A percentile compares a stretch with the other conserved stretches of the same genome.
Conservation (phyloP, 2,888 invertebrate genomes). For the Caenorhabditis wallacei region DNA sequence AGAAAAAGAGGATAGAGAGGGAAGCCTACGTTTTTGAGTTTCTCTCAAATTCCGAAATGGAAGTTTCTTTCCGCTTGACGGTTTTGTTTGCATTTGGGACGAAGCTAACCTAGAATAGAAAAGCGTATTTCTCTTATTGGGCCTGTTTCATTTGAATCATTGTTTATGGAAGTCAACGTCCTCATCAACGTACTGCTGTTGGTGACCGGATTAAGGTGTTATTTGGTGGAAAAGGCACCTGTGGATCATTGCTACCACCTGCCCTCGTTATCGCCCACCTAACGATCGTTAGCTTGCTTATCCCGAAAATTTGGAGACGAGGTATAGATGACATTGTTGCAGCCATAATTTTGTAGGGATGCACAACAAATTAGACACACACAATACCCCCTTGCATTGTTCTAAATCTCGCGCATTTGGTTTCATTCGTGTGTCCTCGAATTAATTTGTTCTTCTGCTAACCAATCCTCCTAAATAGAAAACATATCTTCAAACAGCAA, state of each 20-base stretch:
- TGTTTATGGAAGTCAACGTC: slow-evolving; percentile 51
- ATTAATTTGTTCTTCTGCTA: slow-evolving; percentile 55
- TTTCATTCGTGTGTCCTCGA: slow-evolving; percentile 50
- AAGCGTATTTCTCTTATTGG: slow-evolving; percentile 3
- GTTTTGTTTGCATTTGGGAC: slow-evolving; percentile 62
- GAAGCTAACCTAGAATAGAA: slow-evolving; percentile 55
- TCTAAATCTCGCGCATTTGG: slow-evolving; percentile 59
- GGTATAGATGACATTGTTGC: slow-evolving; percentile 61
- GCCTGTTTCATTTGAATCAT: slow-evolving; percentile 34
- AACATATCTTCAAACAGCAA: neutral
- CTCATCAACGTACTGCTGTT: slow-evolving; percentile 40
- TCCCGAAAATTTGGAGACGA: slow-evolving; percentile 12
- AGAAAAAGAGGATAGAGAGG: slow-evolving; percentile 9
- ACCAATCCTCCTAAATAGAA: slow-evolving; percentile 17
- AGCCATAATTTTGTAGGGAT: slow-evolving; percentile 50
- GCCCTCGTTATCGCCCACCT: slow-evolving; percentile 56
- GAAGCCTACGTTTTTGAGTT: slow-evolving; percentile 58
- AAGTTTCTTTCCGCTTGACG: slow-evolving; percentile 65
- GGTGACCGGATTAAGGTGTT: slow-evolving; percentile 60
- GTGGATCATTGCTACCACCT: slow-evolving; percentile 59
- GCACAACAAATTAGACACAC: slow-evolving; percentile 57
- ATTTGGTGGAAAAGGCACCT: slow-evolving; percentile 56
- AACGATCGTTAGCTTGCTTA: slow-evolving; percentile 36
- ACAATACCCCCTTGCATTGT: slow-evolving; percentile 59
- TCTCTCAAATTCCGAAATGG: slow-evolving; percentile 57